phyloP scores from a whole-genome alignment of 2,888 invertebrate genomes.

The Pseudolycoriella hygida region DNA sequence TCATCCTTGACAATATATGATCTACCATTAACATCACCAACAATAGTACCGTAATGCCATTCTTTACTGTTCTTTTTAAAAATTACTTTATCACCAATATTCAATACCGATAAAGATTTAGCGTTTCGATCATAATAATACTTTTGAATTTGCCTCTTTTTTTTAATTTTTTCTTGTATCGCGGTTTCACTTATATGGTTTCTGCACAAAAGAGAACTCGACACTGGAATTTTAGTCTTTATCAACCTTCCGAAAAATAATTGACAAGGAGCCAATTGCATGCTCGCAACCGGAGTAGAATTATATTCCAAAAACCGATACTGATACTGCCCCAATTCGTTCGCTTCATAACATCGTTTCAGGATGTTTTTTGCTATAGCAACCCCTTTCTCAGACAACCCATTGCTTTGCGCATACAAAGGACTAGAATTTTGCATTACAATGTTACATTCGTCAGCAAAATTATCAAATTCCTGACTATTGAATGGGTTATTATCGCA shows the following conservation, averaged over 20 bases:
- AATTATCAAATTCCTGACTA: conserved; percentile 8
- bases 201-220: background rate
- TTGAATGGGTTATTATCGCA: conserved; percentile 12
- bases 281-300: background rate
- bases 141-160: too few relatives aligned
- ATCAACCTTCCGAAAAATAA: conserved; percentile 28
- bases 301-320: too few relatives aligned
- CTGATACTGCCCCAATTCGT: background rate
- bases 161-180: too few relatives aligned
- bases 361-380: too few relatives aligned
- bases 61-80: too few relatives aligned
- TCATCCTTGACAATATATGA: too few relatives aligned
- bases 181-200: too few relatives aligned
- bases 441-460: conserved; percentile 7
- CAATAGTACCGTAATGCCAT: too few relatives aligned
- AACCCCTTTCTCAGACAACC: too few relatives aligned
- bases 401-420: conserved; percentile 9
- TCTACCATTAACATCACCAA: too few relatives aligned
- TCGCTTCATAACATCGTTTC: background rate
- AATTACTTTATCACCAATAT: conserved; percentile 9
- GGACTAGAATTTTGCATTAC: conserved; percentile 11
- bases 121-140: background rate
- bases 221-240: conserved; percentile 15
- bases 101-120: too few relatives aligned
- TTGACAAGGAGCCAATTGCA: conserved; percentile 27